Percentiles rank a stretch among this genome's conserved stretches.
Conservation (phyloP, 2,113 vertebrate species). For the Anguilla rostrata region DNA sequence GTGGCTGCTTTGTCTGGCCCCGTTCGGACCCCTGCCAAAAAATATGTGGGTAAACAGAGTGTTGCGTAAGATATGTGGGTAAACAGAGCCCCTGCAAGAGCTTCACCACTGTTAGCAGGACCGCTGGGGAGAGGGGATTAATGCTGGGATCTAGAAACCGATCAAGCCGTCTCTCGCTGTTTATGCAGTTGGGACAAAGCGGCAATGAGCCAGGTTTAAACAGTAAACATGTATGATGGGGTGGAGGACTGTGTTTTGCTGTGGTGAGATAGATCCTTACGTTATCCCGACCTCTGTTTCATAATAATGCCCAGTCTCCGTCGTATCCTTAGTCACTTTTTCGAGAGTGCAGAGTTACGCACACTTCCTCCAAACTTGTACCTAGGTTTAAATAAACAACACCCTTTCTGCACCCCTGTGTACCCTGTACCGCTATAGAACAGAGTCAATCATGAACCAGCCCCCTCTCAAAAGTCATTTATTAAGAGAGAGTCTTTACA, state of each 20-base stretch:
- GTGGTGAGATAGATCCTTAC: no score
- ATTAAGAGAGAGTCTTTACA: background rate
- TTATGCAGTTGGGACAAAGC: background rate
- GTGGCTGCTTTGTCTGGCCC: background rate
- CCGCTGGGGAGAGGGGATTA: background rate
- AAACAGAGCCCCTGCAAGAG: background rate
- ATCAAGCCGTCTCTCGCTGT: background rate
- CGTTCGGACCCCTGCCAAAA: background rate
- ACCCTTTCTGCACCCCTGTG: no score
- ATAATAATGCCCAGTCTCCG: no score
- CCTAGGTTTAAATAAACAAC: no score
- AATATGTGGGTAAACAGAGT: conserved; percentile 21
- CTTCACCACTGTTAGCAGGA: background rate
- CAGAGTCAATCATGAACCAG: background rate
- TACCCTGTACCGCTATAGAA: no score
- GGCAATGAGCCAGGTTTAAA: background rate
- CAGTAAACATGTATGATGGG: background rate
- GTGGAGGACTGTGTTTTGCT: no score
- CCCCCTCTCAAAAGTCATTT: background rate
- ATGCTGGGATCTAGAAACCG: background rate
- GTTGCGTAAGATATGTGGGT: conserved; percentile 10
- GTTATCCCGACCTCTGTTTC: no score
- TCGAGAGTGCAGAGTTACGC: no score
- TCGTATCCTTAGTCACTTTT: no score
- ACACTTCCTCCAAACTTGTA: no score